Conservation (phyloP, 2,888 invertebrate genomes). For the Corbicula japonica region DNA sequence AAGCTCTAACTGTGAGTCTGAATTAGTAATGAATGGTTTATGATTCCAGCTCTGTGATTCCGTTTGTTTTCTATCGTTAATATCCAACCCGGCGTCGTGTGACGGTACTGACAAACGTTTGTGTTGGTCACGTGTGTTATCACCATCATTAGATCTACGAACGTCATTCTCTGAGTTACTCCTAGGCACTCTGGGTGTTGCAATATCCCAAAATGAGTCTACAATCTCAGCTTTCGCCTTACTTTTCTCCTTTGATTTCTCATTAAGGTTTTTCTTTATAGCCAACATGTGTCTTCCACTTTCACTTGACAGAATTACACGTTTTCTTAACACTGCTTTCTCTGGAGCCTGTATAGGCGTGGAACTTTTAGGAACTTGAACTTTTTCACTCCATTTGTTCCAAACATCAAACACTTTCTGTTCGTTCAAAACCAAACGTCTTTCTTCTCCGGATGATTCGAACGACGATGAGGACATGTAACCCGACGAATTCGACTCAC, state of each 20-base stretch:
- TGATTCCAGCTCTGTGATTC: slow-evolving; percentile 43
- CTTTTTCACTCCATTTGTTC: slow-evolving; percentile 45
- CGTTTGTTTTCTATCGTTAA: slow-evolving; percentile 1
- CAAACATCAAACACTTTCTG: slow-evolving; percentile 61
- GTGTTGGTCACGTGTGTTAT: neutral
- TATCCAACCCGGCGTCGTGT: slow-evolving; percentile 39
- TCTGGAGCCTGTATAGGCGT: slow-evolving; percentile 47
- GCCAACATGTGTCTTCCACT: slow-evolving; percentile 15
- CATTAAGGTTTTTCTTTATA: slow-evolving; percentile 30
- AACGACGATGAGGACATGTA: slow-evolving; percentile 65
- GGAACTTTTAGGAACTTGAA: slow-evolving; percentile 50
- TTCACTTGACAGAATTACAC: neutral
- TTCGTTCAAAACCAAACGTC: slow-evolving; percentile 51
- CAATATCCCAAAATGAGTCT: slow-evolving; percentile 56
- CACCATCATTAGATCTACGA: neutral
- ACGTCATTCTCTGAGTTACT: slow-evolving; percentile 37
- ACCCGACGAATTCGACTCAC: slow-evolving; percentile 59
- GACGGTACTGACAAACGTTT: slow-evolving; percentile 6
- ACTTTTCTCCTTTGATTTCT: neutral
- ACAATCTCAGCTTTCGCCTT: neutral
- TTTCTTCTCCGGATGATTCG: slow-evolving; percentile 62
- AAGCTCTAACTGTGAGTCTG: slow-evolving; percentile 46
- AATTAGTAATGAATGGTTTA: slow-evolving; percentile 45
- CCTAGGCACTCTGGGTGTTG: slow-evolving; percentile 37
- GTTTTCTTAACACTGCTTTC: slow-evolving; percentile 4